Evolutionary conservation across 1,140 invertebrate species (phyloP).

Genomic region (Schlechtendalia chinensis): DNA sequence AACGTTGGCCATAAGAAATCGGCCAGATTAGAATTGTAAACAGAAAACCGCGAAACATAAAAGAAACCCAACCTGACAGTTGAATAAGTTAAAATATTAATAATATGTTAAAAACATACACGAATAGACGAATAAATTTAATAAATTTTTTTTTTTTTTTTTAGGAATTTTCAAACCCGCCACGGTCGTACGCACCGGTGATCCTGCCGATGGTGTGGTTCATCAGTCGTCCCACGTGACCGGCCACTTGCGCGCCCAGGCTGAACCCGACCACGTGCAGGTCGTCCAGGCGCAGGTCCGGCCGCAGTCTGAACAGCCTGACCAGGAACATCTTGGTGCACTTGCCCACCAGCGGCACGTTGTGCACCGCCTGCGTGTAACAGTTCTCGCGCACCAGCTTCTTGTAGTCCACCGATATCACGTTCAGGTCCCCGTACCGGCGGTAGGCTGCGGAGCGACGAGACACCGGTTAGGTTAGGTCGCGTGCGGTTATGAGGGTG

Average conservation of each 20-base stretch:
- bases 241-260: conserved; percentile 72
- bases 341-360: conserved; percentile 61
- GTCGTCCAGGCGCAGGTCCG: conserved; percentile 55
- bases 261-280: conserved; percentile 76
- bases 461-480: too few relatives aligned
- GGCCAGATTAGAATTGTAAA: too few relatives aligned
- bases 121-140: too few relatives aligned
- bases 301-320: conserved; percentile 55
- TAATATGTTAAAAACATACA: too few relatives aligned
- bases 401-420: conserved; percentile 66
- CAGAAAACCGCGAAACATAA: too few relatives aligned
- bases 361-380: conserved; percentile 61
- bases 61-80: too few relatives aligned
- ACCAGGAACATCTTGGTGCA: conserved; percentile 57
- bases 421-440: conserved; percentile 60
- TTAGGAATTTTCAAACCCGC: too few relatives aligned
- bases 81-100: too few relatives aligned
- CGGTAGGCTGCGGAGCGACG: conserved; percentile 58
- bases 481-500: too few relatives aligned
- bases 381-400: conserved; percentile 63
- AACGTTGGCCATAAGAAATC: too few relatives aligned
- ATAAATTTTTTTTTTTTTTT: too few relatives aligned
- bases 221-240: conserved; percentile 58
- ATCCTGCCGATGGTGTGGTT: conserved; percentile 54
- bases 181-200: conserved; percentile 54